Conservation (phyloP, 2,797 vertebrate genomes). For the Discoglossus pictus region DNA sequence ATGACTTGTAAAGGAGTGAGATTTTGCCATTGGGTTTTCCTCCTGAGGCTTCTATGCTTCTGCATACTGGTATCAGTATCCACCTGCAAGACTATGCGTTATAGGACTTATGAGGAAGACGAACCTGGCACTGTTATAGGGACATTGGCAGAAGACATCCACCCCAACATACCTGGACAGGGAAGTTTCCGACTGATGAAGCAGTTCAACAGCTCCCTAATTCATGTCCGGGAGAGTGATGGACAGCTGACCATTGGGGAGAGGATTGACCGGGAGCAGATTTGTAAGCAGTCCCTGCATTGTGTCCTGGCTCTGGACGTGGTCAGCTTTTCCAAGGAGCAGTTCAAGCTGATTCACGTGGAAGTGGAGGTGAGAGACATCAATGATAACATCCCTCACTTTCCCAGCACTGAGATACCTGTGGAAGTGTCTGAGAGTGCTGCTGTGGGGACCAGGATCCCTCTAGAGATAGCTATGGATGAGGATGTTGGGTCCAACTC, state of each 20-base stretch:
- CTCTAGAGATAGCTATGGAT: constrained; percentile 83
- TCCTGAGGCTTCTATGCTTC: constrained; percentile 61
- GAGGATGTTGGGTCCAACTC: constrained; percentile 89
- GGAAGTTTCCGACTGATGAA: constrained; percentile 87
- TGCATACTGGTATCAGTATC: constrained; percentile 62
- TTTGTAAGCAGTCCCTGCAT: constrained; percentile 81
- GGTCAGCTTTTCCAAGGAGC: constrained; percentile 87
- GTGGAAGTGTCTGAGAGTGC: constrained; percentile 91
- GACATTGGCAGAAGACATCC: constrained; percentile 89
- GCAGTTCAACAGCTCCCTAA: constrained; percentile 87
- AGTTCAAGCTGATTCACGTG: constrained; percentile 90
- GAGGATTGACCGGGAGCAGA: constrained; percentile 85
- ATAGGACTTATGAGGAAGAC: constrained; percentile 89
- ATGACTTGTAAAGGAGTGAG: constrained; percentile 55
- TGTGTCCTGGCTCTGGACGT: constrained; percentile 91
- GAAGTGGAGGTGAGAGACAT: constrained; percentile 92
- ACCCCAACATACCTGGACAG: constrained; percentile 77
- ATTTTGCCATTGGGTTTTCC: constrained; percentile 49
- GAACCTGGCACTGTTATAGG: constrained; percentile 89
- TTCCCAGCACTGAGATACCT: constrained; percentile 76
- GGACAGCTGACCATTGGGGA: constrained; percentile 87
- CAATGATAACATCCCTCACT: constrained; percentile 90
- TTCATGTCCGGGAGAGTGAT: constrained; percentile 86
- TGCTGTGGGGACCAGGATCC: constrained; percentile 82
- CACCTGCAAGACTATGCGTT: constrained; percentile 83